Evolutionary conservation across 2,888 invertebrate species (phyloP).

Genomic region (Tryphoninae sp.): DNA sequence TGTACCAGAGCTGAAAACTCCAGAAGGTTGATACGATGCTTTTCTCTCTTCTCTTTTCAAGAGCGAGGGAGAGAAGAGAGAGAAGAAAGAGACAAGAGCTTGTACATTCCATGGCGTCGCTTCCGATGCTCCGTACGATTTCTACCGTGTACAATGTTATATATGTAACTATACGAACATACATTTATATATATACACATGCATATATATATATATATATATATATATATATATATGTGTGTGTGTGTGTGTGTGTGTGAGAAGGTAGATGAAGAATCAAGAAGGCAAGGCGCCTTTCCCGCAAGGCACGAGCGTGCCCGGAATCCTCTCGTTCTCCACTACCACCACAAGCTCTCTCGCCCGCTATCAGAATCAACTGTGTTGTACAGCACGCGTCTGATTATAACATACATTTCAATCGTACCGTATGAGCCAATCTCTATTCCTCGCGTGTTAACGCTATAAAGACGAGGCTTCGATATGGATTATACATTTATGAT

Average conservation of each 20-base stretch:
- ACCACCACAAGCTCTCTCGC: conserved; percentile 13
- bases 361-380: conserved; percentile 53
- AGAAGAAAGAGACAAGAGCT: conserved; percentile 4
- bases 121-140: conserved; percentile 55
- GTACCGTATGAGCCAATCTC: conserved; percentile 42
- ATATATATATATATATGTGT: conserved; percentile 29
- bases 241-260: too few relatives aligned
- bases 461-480: conserved; percentile 43
- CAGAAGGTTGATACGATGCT: conserved; percentile 13
- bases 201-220: not conserved
- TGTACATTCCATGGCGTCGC: conserved; percentile 58
- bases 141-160: conserved; percentile 36
- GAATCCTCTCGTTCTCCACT: conserved; percentile 52
- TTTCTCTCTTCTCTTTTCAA: too few relatives aligned
- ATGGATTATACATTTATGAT: conserved; percentile 58
- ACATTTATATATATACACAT: not conserved
- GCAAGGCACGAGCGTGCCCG: conserved; percentile 57
- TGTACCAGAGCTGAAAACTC: conserved; percentile 49
- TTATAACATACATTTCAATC: conserved; percentile 66
- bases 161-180: conserved; percentile 36
- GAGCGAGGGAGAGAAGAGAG: conserved; percentile 2
- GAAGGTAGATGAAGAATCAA: conserved; percentile 46
- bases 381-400: conserved; percentile 58
- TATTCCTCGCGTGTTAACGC: conserved; percentile 49
- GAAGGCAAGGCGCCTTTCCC: conserved; percentile 54